A percentile compares a stretch with the other conserved stretches of the same genome.
Evolutionary conservation across 2,888 invertebrate species (phyloP).

Genomic region (Choristoneura rosaceana): DNA sequence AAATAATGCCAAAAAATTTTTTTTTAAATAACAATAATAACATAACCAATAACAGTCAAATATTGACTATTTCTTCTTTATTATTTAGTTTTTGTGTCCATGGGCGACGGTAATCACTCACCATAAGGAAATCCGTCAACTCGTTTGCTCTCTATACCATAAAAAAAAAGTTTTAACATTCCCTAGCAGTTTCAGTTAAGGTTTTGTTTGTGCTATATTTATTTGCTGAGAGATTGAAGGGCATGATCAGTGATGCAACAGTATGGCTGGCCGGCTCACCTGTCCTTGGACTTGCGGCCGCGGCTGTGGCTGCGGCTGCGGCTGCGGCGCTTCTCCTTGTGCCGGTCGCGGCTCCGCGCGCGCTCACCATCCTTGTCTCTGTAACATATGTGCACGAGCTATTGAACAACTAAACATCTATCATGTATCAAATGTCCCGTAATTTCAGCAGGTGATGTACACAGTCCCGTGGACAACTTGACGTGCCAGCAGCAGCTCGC

Average conservation of each 20-base stretch:
- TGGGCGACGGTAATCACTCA: too few relatives aligned
- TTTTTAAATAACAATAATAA: too few relatives aligned
- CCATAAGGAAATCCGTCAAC: too few relatives aligned
- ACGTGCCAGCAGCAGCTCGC: slow-evolving; percentile 45
- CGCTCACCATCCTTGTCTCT: slow-evolving; percentile 77
- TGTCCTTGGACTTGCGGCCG: slow-evolving; percentile 79
- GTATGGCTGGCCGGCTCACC: slow-evolving; percentile 51
- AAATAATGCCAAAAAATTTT: too few relatives aligned
- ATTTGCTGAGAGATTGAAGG: not conserved
- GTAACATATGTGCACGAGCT: slow-evolving; percentile 49
- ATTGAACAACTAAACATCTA: not conserved
- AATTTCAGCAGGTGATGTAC: not conserved
- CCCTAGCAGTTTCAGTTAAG: too few relatives aligned
- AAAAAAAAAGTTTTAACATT: too few relatives aligned
- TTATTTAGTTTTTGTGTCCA: too few relatives aligned
- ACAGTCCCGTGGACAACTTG: not conserved
- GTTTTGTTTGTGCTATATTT: too few relatives aligned
- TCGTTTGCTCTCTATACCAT: too few relatives aligned
- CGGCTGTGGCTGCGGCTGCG: slow-evolving; percentile 71
- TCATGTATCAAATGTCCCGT: not conserved
- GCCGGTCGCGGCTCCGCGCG: slow-evolving; percentile 62
- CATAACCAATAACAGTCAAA: too few relatives aligned
- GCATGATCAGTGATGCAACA: too few relatives aligned
- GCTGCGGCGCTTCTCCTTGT: slow-evolving; percentile 66
- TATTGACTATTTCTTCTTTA: too few relatives aligned